Evolutionary conservation across 2,888 invertebrate species (phyloP).

Genomic region (Drosophila pseudotalamancana): DNA sequence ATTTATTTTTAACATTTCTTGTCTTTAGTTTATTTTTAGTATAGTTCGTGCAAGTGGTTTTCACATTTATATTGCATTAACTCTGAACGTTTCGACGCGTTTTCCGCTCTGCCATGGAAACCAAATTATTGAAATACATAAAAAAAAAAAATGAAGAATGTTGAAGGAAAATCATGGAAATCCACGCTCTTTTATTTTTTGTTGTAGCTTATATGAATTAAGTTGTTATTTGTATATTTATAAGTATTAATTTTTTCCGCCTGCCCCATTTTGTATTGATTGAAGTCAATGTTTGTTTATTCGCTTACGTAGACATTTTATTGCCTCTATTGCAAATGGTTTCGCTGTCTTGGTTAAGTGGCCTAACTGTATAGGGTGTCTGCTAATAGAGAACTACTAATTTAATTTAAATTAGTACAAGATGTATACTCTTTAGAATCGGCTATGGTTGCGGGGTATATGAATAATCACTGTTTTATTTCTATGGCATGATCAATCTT

Average conservation of each 20-base stretch:
- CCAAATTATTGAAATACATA: slow-evolving; percentile 27
- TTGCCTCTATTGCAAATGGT: slow-evolving; percentile 38
- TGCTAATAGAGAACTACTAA: not conserved
- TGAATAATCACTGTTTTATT: not conserved
- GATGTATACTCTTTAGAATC: not conserved
- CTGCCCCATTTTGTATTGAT: slow-evolving; percentile 70
- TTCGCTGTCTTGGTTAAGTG: slow-evolving; percentile 10
- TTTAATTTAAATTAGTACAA: not conserved
- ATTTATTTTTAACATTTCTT: slow-evolving; percentile 72
- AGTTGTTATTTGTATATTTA: slow-evolving; percentile 33
- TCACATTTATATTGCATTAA: slow-evolving; percentile 54
- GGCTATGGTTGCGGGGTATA: not conserved
- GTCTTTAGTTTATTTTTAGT: slow-evolving; percentile 70
- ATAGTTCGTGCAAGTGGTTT: slow-evolving; percentile 60
- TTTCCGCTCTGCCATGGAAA: slow-evolving; percentile 37
- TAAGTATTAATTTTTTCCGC: slow-evolving; percentile 17
- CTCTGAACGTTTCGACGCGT: slow-evolving; percentile 55
- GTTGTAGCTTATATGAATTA: slow-evolving; percentile 22
- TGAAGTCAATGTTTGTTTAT: slow-evolving; percentile 74
- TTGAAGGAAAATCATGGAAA: slow-evolving; percentile 18
- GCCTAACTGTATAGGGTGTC: slow-evolving; percentile 37
- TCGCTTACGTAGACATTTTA: slow-evolving; percentile 60
- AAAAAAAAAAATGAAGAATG: slow-evolving; percentile 21
- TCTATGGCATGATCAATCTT: slow-evolving; percentile 11
- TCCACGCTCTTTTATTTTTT: slow-evolving; percentile 10